Conservation (phyloP, 2,888 invertebrate genomes). For the Nomada lathburiana region DNA sequence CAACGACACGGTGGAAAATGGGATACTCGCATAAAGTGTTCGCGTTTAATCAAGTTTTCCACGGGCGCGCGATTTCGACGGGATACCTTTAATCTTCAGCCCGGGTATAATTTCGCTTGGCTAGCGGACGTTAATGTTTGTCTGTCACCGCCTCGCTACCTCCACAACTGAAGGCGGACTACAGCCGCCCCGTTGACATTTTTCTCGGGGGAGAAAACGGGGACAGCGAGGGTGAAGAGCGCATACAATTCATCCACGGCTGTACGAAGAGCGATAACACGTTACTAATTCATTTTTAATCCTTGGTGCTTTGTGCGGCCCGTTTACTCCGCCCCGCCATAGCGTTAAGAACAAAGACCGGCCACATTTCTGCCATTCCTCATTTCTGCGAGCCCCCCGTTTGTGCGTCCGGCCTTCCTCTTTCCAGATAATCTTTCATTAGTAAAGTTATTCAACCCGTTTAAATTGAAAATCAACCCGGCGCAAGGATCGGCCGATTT, state of each 20-base stretch:
- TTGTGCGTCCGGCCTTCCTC: not conserved
- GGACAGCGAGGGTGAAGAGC: not conserved
- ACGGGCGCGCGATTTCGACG: not conserved
- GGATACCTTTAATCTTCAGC: constrained; percentile 13
- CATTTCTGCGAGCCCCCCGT: constrained; percentile 16
- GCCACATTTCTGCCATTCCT: constrained; percentile 18
- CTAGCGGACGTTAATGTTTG: constrained; percentile 46
- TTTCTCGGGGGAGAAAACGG: constrained; percentile 31
- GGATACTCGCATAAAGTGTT: constrained; percentile 3
- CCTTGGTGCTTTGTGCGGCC: constrained; percentile 49
- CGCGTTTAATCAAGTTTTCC: constrained; percentile 4
- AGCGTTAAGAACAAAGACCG: constrained; percentile 35
- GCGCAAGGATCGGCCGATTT: not conserved
- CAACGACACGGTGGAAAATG: not conserved
- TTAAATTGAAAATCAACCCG: too few species aligned
- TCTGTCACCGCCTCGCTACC: constrained; percentile 18
- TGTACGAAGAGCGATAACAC: constrained; percentile 58
- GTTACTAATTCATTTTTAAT: constrained; percentile 69
- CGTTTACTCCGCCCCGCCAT: constrained; percentile 39
- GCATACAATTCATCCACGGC: constrained; percentile 25
- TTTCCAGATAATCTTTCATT: not conserved
- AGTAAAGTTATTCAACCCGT: not conserved
- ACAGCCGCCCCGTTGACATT: constrained; percentile 46
- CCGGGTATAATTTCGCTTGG: constrained; percentile 30
- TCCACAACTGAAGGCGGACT: not conserved